Evolutionary conservation across 2,113 vertebrate species (phyloP).

Genomic region (Vulpes vulpes): DNA sequence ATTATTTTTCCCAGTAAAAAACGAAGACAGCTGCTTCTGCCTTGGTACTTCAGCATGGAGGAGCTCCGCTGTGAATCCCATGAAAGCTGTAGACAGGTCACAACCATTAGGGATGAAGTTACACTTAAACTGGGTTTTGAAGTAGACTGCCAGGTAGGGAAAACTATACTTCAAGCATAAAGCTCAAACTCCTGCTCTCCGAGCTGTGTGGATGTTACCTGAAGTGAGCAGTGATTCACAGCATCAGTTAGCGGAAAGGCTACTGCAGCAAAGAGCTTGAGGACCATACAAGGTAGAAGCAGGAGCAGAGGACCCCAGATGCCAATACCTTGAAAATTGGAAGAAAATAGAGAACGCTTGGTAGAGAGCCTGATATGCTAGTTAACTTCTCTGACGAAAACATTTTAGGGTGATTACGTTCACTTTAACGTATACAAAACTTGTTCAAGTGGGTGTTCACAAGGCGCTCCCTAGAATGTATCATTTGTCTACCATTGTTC

Average conservation of each 20-base stretch:
- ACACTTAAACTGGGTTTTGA: neutral
- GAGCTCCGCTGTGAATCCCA: neutral
- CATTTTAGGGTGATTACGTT: neutral
- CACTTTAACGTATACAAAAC: neutral
- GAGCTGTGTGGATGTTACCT: accelerated
- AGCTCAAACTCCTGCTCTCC: neutral
- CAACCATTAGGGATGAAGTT: neutral
- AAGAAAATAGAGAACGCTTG: accelerated
- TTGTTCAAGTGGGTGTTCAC: neutral
- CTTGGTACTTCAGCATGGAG: neutral
- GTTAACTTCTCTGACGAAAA: neutral
- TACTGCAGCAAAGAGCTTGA: accelerated
- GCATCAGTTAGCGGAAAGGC: no score
- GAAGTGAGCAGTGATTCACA: accelerated
- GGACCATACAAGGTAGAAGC: neutral
- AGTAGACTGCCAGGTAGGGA: neutral
- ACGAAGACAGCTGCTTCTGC: neutral
- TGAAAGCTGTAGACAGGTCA: neutral
- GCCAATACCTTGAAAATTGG: no score
- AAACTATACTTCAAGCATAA: neutral
- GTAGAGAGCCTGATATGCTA: neutral
- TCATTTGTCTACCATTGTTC: no score
- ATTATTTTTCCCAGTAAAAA: neutral
- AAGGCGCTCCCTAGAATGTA: neutral
- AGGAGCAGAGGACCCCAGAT: accelerated